Evolutionary conservation across 2,888 invertebrate species (phyloP), one percentile per base, ranked within the genome.

Genomic region (Spilarctia lutea): DNA sequence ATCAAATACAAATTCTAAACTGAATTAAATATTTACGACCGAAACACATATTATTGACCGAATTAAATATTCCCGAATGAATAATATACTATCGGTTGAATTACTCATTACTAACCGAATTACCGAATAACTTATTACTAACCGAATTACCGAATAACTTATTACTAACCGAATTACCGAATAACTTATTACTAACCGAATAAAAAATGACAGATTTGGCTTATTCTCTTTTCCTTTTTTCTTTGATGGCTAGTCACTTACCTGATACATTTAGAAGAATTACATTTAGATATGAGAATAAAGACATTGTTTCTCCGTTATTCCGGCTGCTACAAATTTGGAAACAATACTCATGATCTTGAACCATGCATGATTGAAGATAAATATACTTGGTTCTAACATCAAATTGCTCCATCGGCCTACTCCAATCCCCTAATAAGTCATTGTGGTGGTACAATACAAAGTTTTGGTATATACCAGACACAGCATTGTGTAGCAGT

Each of bases 401-500:
- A 39, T 65, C 56, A 66, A 68, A 65, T 71, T 65, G 73, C 68
- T 69, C 33, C 65, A 70, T n/a, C 73, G 42, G 65, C 74, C 71
- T 68, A 65, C 74, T 78, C 79, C 82, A 79, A 79, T 77, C 75
- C 72, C 68, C 70, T 56, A 73, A 76, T 75, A 76, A 80, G 76
- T 81, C 77, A 77, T 82, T 76, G 71, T 71, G 68, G 72, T 67
- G 10, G 20, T 71, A 73, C 71, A 76, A 68, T 74, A 71, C 45
- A 70, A 63, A 63, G 71, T 81, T 86, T 86, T 81, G 79, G 81
- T 83, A 83, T 85, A 85, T 81, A 67, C 89, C 89, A 87, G 89
- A 92, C 91, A 87, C 78, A 86, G 60, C 87, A 92, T 94, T 94
- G 94, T 94, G 91, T 90, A 63, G 86, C 85, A 89, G 91, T 94